Percentiles rank a stretch among this genome's conserved stretches.
Conservation (phyloP, 2,797 vertebrate genomes). For the Benthosema pterotum region DNA sequence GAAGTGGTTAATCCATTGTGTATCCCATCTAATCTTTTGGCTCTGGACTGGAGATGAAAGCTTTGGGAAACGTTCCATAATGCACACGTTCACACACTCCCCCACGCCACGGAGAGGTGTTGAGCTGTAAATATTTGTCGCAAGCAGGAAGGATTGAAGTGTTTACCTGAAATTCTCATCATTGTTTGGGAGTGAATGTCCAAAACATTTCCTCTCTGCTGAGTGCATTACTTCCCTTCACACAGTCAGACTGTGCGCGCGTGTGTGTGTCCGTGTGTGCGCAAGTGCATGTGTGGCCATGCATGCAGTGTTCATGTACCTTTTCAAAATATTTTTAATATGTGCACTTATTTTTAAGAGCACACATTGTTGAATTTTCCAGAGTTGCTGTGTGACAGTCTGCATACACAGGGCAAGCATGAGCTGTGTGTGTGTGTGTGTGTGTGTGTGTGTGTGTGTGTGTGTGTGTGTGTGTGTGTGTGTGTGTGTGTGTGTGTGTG, state of each 20-base stretch:
- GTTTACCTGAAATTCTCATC: conserved; percentile 17
- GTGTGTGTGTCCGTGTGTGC: background rate
- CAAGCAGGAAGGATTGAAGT: conserved; percentile 19
- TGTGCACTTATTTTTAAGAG: too few relatives aligned
- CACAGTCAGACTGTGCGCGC: background rate
- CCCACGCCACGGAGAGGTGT: conserved; percentile 5
- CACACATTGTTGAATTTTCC: too few relatives aligned
- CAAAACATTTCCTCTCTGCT: conserved; percentile 13
- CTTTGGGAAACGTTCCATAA: background rate
- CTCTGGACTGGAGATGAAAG: too few relatives aligned
- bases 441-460: background rate
- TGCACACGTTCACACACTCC: conserved; percentile 6
- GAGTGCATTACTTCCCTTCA: conserved; percentile 13
- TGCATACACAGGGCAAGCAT: too few relatives aligned
- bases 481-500: conserved; percentile 1
- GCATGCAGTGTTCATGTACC: too few relatives aligned
- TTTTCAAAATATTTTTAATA: too few relatives aligned
- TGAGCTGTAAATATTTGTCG: conserved; percentile 32
- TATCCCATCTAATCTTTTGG: too few relatives aligned
- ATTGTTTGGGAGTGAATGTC: conserved; percentile 18
- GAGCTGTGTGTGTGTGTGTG: conserved; percentile 1
- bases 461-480: background rate
- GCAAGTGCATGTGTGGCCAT: background rate
- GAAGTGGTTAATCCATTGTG: too few relatives aligned
- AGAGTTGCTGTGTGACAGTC: too few relatives aligned